Percentiles rank a stretch among this genome's conserved stretches.
These are phyloP conservation scores for Euwallacea similis DNA, from an alignment of 1,140 invertebrate genomes.

Conservation along the genomic window DNA sequence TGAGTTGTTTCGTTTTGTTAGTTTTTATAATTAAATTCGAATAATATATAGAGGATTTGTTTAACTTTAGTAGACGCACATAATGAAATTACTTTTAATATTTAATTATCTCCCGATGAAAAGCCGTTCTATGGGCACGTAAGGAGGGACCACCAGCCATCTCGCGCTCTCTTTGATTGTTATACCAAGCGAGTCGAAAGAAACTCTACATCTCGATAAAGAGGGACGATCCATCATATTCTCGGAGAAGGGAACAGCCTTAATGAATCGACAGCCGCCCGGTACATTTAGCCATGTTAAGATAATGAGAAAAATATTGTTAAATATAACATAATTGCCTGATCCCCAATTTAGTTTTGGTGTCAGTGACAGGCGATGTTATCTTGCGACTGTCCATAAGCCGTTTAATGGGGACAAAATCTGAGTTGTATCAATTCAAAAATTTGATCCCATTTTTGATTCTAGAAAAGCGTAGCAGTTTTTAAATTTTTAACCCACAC, in stretches of 20 bases:
- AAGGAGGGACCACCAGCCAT: conserved; percentile 15
- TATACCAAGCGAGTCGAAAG: conserved; percentile 5
- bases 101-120: too few relatives aligned
- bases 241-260: conserved; percentile 44
- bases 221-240: conserved; percentile 48
- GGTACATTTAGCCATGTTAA: conserved; percentile 43
- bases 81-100: too few relatives aligned
- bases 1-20: conserved; percentile 28
- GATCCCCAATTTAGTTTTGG: conserved; percentile 33
- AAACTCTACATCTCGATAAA: conserved; percentile 45
- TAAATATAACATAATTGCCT: conserved; percentile 44
- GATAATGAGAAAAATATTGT: conserved; percentile 46
- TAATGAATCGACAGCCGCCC: conserved; percentile 48
- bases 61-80: background rate
- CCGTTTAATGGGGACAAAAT: background rate
- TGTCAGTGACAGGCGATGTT: conserved; percentile 2
- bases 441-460: background rate
- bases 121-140: background rate
- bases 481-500: background rate
- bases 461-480: background rate
- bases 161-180: conserved; percentile 14
- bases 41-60: conserved; percentile 30
- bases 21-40: conserved; percentile 39
- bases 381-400: background rate
- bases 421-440: background rate